Conservation (phyloP, 2,797 vertebrate genomes). For the Liasis olivaceus region DNA sequence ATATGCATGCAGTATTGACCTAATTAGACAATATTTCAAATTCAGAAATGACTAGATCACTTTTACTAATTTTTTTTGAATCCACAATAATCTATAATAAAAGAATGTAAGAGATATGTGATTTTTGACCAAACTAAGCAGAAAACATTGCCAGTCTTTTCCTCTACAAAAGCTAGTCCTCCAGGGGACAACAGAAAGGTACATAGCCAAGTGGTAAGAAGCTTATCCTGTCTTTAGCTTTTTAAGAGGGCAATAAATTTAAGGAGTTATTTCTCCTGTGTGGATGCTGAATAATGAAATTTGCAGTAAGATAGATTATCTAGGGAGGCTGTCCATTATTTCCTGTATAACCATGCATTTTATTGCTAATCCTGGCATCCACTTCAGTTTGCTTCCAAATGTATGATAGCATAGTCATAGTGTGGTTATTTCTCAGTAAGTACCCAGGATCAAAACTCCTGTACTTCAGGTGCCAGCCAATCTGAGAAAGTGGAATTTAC, state of each 20-base stretch:
- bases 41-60: neutral
- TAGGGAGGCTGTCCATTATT: slow-evolving; percentile 12
- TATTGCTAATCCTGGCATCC: slow-evolving; percentile 45
- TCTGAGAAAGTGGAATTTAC: slow-evolving; percentile 3
- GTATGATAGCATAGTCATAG: slow-evolving; percentile 43
- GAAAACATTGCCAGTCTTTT: neutral
- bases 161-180: neutral
- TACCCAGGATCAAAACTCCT: neutral
- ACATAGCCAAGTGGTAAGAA: neutral
- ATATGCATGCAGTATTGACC: neutral
- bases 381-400: neutral
- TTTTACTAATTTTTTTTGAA: neutral
- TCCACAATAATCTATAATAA: neutral
- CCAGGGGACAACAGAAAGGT: too few relatives aligned
- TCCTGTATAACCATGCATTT: slow-evolving; percentile 47
- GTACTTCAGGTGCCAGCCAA: slow-evolving; percentile 7
- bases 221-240: neutral
- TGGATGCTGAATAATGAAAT: slow-evolving; percentile 39
- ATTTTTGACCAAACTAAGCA: neutral
- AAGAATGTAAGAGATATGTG: neutral
- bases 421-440: slow-evolving; percentile 37
- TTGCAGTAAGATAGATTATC: slow-evolving; percentile 8
- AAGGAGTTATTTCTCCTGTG: slow-evolving; percentile 37
- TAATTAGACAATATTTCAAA: neutral
- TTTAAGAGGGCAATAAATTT: slow-evolving; percentile 23